Base-by-base conservation (phyloP, 2,113 vertebrate genomes). In the Paralichthys olivaceus region DNA sequence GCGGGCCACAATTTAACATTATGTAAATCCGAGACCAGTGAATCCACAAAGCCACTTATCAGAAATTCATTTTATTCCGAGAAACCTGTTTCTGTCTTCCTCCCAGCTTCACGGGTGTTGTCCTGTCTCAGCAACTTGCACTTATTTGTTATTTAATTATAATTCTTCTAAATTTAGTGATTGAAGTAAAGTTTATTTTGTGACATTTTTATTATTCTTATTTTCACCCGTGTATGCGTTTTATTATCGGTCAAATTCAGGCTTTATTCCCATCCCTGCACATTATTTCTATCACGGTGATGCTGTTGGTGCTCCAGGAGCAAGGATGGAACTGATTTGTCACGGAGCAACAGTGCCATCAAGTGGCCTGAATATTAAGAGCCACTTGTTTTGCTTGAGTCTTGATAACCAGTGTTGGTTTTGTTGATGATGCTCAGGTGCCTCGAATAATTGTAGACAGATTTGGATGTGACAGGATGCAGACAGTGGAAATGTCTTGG, bases 301-400 rank as follows among this genome's bases (percentile, higher is more conserved):
- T 62, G 77, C 49, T 67, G 66, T 15, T 19, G 69, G 61, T 4
- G 77, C 61, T 74, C 22, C 74, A 15, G 40, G 25, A 66, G 64
- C 7, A 56, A 22, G 37, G 66, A 55, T 47, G 49, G 22, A 5
- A 55, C 1, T 23, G 20, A 3, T 65, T 25, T 89, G 89, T 34
- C 45, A 8, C 90, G 90, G 95, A 94, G 90, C 93, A 90, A 96
- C 94, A 96, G 94, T 95, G 93, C 97, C 97, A 96, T 90, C 97
- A 95, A 81, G 93, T 95, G 97, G 96, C 74, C 28, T 0, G 3
- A 7, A 65, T 34, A 0, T 22, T 80, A 85, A 93, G 49, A 32
- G 2, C 85, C 9, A 29, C 34, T 69, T 82, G 79, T 90, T 90
- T 84, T 78, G 53, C 79, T 65, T 58, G 34, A 14, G 25, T 22